Evolutionary conservation across 2,113 vertebrate genomes (phyloP), one percentile per base, ranked within the genome.

Genomic region (Bagarius yarrelli): DNA sequence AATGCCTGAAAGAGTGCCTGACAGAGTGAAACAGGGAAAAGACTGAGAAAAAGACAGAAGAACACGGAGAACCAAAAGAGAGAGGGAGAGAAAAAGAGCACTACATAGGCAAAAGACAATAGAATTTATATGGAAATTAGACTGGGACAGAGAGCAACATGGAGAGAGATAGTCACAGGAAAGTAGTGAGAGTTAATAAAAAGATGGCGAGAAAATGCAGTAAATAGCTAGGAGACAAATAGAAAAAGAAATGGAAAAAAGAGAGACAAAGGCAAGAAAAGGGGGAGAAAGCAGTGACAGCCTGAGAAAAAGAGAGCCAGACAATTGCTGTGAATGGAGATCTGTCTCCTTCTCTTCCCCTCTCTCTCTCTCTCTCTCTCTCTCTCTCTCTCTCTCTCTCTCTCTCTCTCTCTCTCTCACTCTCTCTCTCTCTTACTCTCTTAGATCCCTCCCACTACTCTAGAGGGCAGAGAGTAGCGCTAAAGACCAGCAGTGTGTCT

Each of bases 391-490:
- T 34, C 60, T 64, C 55, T 64, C 76, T 64, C 63, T 34, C 60
- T 63, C 60, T 34, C 61, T 64, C 12, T 61, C 59, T 34, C 32
- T 64, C 9, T 67, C 64, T 67, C 64, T 40, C n/a, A 47, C n/a
- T 50, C 6, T 47, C 40, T 70, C 19, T 78, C 44, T 64, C 60
- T 47, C 44, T 78, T 47, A 50, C 78, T 44, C 52, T 70, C 50
- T 70, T n/a, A 57, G 55, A 21, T 64, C 60, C 73, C 81, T 82
- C 73, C 53, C 74, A 60, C 81, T 76, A 18, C 18, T 69, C 80
- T 21, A 76, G 69, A 78, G 44, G 27, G 27, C 50, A 73, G 50
- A 23, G 60, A 55, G 70, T 64, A 55, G 64, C 57, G 52, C 61
- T 77, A 63, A 55, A 56, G 78, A 30, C 73, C 34, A 55, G 40